Conservation (phyloP, 2,888 invertebrate genomes). For the Lapara coniferarum region DNA sequence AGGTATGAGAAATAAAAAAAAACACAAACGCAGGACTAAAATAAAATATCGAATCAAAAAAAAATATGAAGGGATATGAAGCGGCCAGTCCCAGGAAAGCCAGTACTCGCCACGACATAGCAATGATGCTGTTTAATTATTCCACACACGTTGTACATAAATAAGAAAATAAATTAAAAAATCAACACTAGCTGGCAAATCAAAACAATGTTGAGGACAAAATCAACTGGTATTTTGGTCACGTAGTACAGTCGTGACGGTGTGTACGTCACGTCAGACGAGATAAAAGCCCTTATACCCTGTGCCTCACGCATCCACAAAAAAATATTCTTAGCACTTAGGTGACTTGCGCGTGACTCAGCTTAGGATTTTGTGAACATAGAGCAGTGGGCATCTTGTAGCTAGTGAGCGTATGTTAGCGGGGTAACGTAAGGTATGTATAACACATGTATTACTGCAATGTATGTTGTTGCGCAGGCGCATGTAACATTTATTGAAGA, state of each 20-base stretch:
- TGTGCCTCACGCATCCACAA: conserved; percentile 59
- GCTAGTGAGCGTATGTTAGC: too few relatives aligned
- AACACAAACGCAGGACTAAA: too few relatives aligned
- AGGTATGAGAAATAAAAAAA: too few relatives aligned
- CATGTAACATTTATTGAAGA: too few relatives aligned
- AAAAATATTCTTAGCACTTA: conserved; percentile 63
- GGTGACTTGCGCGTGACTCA: conserved; percentile 44
- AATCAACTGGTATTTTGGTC: conserved; percentile 76
- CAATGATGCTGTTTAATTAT: too few relatives aligned
- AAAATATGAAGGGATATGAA: too few relatives aligned
- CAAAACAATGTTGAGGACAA: conserved; percentile 50
- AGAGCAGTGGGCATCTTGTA: not conserved
- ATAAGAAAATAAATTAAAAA: conserved; percentile 10
- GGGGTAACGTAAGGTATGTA: too few relatives aligned
- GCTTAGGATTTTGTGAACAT: conserved; percentile 32
- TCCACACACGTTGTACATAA: not conserved
- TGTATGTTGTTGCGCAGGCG: too few relatives aligned
- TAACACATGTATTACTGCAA: too few relatives aligned
- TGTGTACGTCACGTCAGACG: conserved; percentile 75
- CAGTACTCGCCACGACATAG: too few relatives aligned
- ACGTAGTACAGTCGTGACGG: conserved; percentile 78
- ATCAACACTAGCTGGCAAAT: conserved; percentile 44
- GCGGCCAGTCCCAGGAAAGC: too few relatives aligned
- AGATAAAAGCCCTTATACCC: conserved; percentile 74
- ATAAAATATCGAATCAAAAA: too few relatives aligned